Base-by-base conservation (phyloP, 2,797 vertebrate species). In the Crax fasciolata region DNA sequence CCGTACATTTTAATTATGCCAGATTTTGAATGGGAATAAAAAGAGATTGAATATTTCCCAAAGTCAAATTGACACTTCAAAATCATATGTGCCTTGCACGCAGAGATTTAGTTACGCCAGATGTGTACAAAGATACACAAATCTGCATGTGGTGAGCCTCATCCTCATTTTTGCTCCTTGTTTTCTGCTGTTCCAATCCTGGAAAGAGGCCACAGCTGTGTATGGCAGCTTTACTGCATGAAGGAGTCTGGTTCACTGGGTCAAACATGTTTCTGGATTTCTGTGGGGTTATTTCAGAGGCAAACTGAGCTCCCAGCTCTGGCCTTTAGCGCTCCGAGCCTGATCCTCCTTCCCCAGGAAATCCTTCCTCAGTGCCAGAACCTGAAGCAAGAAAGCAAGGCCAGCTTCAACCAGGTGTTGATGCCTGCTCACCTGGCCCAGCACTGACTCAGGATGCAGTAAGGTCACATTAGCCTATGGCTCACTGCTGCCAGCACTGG, bases 1-100 rank as follows among this genome's bases (percentile, higher is more conserved):
- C 80, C 82, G 54, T 89, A 91, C 78, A 78, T 97, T 98, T 96
- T 97, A 97, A 98, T 98, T 98, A 97, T 96, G 76, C 48, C 61
- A 19, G 81, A 89, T 94, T 97, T 97, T 97, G 95, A 97, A 97
- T 38, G 44, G 87, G 83, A 97, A 90, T 95, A 96, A 94, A 27
- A 28, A 91, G 84, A 92, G 57, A 97, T 97, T 96, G 94, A 95
- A 91, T 70, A 85, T 82, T 96, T 94, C 72, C 58, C 8, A 1
- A 96, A 95, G 90, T 96, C 70, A 93, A 92, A 96, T 3, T 86
- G 90, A 94, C 92, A 89, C 94, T 84, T 77, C 48, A 92, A 92
- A 93, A 92, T 74, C 4, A 0, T 4, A 39, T 73, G 80, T 65
- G 74, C 38, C 71, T 84, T 35, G 44, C 49, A 74, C 71, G 76